These are phyloP conservation scores for Tetheella fluctuosa DNA, from an alignment of 2,888 invertebrate species.

Conservation along the genomic window DNA sequence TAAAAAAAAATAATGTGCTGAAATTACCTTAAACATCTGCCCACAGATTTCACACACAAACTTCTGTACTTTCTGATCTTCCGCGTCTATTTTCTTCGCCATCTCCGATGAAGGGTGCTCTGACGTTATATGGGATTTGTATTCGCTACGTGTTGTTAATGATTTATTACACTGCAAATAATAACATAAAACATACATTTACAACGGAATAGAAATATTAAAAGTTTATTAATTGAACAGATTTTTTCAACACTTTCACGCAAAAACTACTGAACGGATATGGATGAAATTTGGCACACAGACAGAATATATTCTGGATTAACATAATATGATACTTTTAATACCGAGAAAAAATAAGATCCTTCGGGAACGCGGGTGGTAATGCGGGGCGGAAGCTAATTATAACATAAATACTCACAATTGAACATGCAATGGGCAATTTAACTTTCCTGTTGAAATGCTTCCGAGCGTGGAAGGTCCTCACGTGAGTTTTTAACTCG, in stretches of 20 bases:
- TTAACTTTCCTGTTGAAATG: conserved; percentile 21
- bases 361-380: too few species aligned
- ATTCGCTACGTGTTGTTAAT: conserved; percentile 33
- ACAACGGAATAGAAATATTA: too few species aligned
- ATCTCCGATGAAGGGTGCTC: conserved; percentile 41
- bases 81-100: conserved; percentile 28
- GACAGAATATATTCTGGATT: too few species aligned
- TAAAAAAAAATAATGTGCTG: too few species aligned
- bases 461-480: conserved; percentile 23
- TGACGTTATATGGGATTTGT: conserved; percentile 37
- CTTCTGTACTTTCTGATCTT: conserved; percentile 22
- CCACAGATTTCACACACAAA: conserved; percentile 55
- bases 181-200: not conserved
- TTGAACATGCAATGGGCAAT: conserved; percentile 36
- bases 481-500: conserved; percentile 28
- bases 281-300: too few species aligned
- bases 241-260: too few species aligned
- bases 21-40: conserved; percentile 52
- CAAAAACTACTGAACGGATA: too few species aligned
- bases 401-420: conserved; percentile 33
- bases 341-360: too few species aligned
- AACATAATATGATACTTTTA: too few species aligned
- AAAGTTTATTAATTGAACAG: too few species aligned
- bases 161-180: conserved; percentile 42
- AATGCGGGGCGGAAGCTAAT: too few species aligned